A percentile compares a stretch with the other conserved stretches of the same genome.
These are phyloP conservation scores for Dolichoris vasculosae DNA, from an alignment of 1,140 invertebrate genomes.

Conservation along the genomic window DNA sequence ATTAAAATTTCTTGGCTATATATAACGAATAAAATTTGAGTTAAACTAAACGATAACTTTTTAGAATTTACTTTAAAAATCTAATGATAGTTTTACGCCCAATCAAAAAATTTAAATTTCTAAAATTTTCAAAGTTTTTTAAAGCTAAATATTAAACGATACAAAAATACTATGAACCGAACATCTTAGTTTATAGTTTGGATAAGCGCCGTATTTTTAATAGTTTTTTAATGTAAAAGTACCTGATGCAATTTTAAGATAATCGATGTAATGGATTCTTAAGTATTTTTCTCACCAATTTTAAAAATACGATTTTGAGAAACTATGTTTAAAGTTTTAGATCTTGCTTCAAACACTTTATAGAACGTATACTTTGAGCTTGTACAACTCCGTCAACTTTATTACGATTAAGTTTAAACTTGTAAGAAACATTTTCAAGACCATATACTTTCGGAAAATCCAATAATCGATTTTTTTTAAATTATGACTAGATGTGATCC, in stretches of 20 bases:
- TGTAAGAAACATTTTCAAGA: background rate
- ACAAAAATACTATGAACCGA: too few species aligned
- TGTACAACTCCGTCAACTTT: background rate
- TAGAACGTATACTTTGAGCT: background rate
- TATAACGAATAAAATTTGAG: too few species aligned
- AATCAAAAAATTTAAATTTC: too few species aligned
- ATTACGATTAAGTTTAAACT: constrained; percentile 7
- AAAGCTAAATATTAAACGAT: too few species aligned
- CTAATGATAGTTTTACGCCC: too few species aligned
- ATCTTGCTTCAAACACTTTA: background rate
- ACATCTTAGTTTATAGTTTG: too few species aligned
- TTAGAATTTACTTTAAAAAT: too few species aligned
- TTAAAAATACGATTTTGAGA: constrained; percentile 1
- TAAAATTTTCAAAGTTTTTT: too few species aligned
- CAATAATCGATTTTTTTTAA: background rate
- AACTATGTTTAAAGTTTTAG: constrained; percentile 5
- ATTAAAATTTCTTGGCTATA: too few species aligned
- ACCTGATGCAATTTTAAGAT: background rate
- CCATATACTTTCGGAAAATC: background rate
- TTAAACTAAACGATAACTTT: too few species aligned
- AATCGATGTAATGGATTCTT: background rate
- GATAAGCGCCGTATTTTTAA: background rate
- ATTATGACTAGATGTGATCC: background rate
- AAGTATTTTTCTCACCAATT: constrained; percentile 3
- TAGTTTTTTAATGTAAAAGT: background rate